Percentiles rank a stretch among this genome's conserved stretches.
phyloP scores from a whole-genome alignment of 2,888 invertebrate species.

The Campoletis raptor region DNA sequence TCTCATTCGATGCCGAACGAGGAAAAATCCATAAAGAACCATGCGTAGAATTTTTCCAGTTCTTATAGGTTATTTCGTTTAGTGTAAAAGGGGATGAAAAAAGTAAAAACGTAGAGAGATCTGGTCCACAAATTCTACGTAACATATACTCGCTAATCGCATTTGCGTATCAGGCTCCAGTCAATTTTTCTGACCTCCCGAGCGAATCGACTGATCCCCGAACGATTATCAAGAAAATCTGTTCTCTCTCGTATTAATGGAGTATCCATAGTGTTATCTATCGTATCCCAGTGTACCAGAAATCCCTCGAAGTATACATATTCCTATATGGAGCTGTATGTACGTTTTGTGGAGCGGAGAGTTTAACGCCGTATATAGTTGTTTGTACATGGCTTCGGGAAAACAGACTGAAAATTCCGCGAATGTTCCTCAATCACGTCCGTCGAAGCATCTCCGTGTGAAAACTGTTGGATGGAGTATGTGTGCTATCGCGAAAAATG shows the following conservation, averaged over 20 bases:
- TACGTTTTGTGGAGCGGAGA: slow-evolving; percentile 29
- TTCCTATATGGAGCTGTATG: background rate
- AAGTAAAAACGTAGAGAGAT: slow-evolving; percentile 28
- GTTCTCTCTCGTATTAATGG: slow-evolving; percentile 54
- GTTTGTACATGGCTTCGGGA: slow-evolving; percentile 49
- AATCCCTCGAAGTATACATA: slow-evolving; percentile 35
- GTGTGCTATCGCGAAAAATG: slow-evolving; percentile 75
- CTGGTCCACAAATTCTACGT: slow-evolving; percentile 31
- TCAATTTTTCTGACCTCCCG: slow-evolving; percentile 84
- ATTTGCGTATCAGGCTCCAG: slow-evolving; percentile 82
- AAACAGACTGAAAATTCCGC: slow-evolving; percentile 14
- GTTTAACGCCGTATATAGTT: slow-evolving; percentile 40
- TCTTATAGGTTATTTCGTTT: background rate
- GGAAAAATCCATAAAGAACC: background rate
- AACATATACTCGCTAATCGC: slow-evolving; percentile 78
- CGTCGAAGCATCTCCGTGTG: background rate
- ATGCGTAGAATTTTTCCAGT: background rate
- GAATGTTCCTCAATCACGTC: slow-evolving; percentile 12
- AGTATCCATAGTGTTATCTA: slow-evolving; percentile 66
- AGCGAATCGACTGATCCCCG: slow-evolving; percentile 78
- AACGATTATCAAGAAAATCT: slow-evolving; percentile 74
- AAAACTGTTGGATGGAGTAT: slow-evolving; percentile 6
- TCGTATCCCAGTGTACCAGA: slow-evolving; percentile 53
- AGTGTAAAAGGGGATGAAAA: slow-evolving; percentile 2
- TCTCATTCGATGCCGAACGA: background rate